phyloP scores from a whole-genome alignment of 2,888 invertebrate genomes.

The Elmis aenea region DNA sequence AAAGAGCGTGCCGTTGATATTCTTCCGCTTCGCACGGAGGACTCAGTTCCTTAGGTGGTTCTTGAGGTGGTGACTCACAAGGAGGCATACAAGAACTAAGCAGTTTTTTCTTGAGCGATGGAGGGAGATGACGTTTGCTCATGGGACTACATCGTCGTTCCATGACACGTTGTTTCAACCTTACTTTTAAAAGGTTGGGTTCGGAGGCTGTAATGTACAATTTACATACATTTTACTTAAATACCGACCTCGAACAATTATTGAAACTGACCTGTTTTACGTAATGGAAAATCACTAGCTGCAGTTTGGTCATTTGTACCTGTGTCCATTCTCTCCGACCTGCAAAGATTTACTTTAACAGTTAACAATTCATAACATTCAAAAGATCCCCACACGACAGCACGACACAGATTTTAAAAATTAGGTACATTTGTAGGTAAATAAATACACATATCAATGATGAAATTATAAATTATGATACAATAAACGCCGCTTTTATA shows the following conservation, averaged over 20 bases:
- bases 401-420: too few relatives aligned
- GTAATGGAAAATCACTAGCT: slow-evolving; percentile 76
- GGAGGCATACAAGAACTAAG: slow-evolving; percentile 55
- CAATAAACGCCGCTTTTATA: too few relatives aligned
- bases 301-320: slow-evolving; percentile 53
- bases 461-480: too few relatives aligned
- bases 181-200: slow-evolving; percentile 92
- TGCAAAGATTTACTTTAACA: slow-evolving; percentile 31
- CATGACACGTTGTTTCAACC: slow-evolving; percentile 90
- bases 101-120: slow-evolving; percentile 69
- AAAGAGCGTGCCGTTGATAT: slow-evolving; percentile 65
- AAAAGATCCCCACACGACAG: too few relatives aligned
- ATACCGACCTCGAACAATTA: neutral
- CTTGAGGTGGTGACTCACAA: slow-evolving; percentile 59
- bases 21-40: slow-evolving; percentile 61
- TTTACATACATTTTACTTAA: neutral
- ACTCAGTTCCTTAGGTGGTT: slow-evolving; percentile 51
- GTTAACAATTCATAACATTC: too few relatives aligned
- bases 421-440: too few relatives aligned
- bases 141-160: slow-evolving; percentile 92
- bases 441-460: too few relatives aligned
- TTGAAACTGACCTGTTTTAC: slow-evolving; percentile 80
- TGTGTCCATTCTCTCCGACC: slow-evolving; percentile 49
- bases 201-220: slow-evolving; percentile 71
- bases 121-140: slow-evolving; percentile 72